These are phyloP conservation scores for Danio albolineatus DNA, from an alignment of 2,797 vertebrate genomes.

Conservation along the genomic window DNA sequence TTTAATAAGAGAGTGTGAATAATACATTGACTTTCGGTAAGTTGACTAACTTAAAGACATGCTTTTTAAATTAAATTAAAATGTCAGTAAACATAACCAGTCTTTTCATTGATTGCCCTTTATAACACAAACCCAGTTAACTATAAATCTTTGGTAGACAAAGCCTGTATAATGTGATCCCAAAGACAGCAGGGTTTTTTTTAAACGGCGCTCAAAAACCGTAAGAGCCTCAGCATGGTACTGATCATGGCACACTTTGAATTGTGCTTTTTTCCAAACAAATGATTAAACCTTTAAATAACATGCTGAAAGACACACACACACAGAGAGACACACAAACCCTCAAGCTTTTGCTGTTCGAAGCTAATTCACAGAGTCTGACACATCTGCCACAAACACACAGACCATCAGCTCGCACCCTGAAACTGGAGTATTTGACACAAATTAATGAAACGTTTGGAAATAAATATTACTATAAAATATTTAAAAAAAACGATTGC, in stretches of 20 bases:
- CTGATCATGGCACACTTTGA: neutral
- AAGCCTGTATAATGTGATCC: neutral
- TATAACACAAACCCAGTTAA: neutral
- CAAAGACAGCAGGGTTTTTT: neutral
- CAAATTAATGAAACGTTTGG: neutral
- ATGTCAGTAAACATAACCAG: neutral
- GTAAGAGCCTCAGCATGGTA: too few relatives aligned
- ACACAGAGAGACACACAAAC: too few relatives aligned
- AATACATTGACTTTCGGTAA: neutral
- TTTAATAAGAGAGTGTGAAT: neutral
- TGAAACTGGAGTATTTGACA: neutral
- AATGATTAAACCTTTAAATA: neutral
- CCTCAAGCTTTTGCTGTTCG: neutral
- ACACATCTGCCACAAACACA: neutral
- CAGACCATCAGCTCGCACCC: neutral
- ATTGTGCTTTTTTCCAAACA: neutral
- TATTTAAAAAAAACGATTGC: fast-evolving
- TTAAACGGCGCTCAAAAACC: too few relatives aligned
- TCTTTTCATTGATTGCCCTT: neutral
- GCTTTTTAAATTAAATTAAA: neutral
- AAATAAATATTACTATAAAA: neutral
- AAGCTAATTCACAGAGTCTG: neutral
- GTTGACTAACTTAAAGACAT: neutral
- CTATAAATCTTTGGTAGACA: neutral
- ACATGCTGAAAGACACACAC: neutral